Evolutionary conservation across 2,113 vertebrate genomes (phyloP).

Genomic region (Nyctereutes procyonoides): DNA sequence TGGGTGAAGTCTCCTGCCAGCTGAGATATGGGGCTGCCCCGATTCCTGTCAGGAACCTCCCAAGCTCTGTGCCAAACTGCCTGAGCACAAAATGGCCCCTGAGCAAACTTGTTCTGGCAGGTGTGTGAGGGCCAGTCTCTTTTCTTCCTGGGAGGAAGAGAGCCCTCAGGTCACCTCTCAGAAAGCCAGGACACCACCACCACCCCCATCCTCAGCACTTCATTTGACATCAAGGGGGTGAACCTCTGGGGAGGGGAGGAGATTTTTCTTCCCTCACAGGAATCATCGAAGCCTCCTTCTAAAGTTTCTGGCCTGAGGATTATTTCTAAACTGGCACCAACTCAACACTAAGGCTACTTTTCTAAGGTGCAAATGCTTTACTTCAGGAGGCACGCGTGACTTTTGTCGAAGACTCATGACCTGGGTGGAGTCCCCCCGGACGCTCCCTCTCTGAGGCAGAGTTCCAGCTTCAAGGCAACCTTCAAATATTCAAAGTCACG

Average conservation of each 20-base stretch:
- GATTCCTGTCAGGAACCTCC: not conserved
- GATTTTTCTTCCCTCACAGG: not conserved
- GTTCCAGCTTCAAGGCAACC: constrained; percentile 58
- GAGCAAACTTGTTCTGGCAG: too few relatives aligned
- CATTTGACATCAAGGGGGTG: not conserved
- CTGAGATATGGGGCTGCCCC: not conserved
- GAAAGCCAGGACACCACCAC: not conserved
- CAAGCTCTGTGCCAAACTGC: not conserved
- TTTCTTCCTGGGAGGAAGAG: not conserved
- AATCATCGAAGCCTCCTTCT: not conserved
- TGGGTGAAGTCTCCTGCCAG: not conserved
- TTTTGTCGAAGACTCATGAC: not conserved
- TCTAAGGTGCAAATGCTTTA: not conserved
- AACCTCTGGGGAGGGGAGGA: not conserved
- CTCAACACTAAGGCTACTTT: not conserved
- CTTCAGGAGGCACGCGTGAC: not conserved
- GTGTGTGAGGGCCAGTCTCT: not conserved
- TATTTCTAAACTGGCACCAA: not conserved
- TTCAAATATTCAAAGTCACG: constrained; percentile 68
- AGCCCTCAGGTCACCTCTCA: not conserved
- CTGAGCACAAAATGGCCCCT: not conserved
- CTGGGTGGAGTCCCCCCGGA: not conserved
- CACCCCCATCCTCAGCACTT: not conserved
- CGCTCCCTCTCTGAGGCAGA: not conserved
- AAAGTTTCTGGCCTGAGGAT: not conserved